Percentiles rank a stretch among this genome's conserved stretches.
These are phyloP conservation scores for Myotis yumanensis DNA, from an alignment of 2,113 vertebrate genomes.

Conservation along the genomic window DNA sequence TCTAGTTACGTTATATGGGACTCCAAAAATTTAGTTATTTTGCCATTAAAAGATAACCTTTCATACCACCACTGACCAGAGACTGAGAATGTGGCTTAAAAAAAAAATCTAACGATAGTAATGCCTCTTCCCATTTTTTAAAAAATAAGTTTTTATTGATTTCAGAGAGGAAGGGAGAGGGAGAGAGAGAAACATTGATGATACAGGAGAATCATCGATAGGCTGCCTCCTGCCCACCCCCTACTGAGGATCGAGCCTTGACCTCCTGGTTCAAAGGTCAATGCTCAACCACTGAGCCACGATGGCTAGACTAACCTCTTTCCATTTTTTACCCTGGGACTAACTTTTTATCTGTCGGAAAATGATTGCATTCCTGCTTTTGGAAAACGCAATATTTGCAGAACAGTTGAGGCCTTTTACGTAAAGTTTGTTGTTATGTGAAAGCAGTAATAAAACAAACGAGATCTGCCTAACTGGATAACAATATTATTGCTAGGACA, in stretches of 20 bases:
- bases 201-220: too few relatives aligned
- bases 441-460: conserved; percentile 24
- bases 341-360: conserved; percentile 5
- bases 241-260: too few relatives aligned
- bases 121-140: background rate
- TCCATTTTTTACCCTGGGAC: background rate
- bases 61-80: background rate
- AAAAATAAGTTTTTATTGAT: too few relatives aligned
- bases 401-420: conserved; percentile 3
- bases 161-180: too few relatives aligned
- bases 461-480: background rate
- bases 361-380: background rate
- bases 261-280: too few relatives aligned
- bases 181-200: too few relatives aligned
- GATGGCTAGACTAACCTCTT: too few relatives aligned
- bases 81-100: background rate
- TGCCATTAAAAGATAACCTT: conserved; percentile 22
- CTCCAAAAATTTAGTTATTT: background rate
- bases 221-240: too few relatives aligned
- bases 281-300: too few relatives aligned
- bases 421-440: conserved; percentile 12
- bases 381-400: background rate
- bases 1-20: background rate
- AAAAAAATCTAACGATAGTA: background rate
- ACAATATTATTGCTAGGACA: background rate